Conservation (phyloP, 2,888 invertebrate species). For the Eilema sororculum region DNA sequence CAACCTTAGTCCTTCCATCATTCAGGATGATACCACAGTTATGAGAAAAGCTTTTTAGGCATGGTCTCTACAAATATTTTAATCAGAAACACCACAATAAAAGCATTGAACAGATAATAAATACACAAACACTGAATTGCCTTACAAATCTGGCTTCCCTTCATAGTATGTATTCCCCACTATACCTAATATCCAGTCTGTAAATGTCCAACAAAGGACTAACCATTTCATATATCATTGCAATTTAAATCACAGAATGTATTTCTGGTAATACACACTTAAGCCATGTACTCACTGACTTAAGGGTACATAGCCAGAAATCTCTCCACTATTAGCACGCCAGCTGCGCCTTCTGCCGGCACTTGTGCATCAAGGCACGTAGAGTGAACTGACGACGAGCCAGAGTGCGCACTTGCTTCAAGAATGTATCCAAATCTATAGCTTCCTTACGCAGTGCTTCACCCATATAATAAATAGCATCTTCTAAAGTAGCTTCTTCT, state of each 20-base stretch:
- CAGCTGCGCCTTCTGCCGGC: constrained; percentile 96
- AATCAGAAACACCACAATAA: constrained; percentile 1
- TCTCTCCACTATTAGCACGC: constrained; percentile 86
- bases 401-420: constrained; percentile 97
- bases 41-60: neutral
- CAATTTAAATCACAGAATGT: constrained; percentile 45
- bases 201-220: neutral
- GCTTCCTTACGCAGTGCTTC: constrained; percentile 97
- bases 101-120: neutral
- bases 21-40: neutral
- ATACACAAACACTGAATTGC: constrained; percentile 8
- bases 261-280: constrained; percentile 40
- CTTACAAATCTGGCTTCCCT: neutral
- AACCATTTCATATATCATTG: constrained; percentile 32
- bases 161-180: neutral
- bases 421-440: constrained; percentile 97
- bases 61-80: neutral
- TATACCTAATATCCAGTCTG: neutral
- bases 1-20: neutral
- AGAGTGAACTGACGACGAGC: constrained; percentile 98
- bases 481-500: constrained; percentile 99
- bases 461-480: constrained; percentile 99
- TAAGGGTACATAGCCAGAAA: constrained; percentile 52
- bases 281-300: constrained; percentile 19
- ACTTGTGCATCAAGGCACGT: constrained; percentile 98